These are phyloP conservation scores for Mastomys coucha DNA, from an alignment of 2,113 vertebrate genomes.

Conservation along the genomic window DNA sequence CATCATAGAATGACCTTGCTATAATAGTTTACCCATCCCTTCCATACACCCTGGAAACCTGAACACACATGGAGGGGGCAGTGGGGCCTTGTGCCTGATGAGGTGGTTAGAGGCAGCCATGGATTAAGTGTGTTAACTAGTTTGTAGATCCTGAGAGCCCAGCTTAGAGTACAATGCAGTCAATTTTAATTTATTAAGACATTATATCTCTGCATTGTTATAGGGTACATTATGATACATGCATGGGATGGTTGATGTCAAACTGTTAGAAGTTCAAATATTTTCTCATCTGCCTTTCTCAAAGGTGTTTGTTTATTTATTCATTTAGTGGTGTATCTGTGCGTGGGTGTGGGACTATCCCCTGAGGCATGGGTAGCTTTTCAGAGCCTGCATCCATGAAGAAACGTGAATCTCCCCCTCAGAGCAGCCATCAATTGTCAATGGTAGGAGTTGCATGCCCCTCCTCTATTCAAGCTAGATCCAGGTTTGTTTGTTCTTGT, in stretches of 20 bases:
- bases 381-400: not conserved
- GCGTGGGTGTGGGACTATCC: not conserved
- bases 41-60: not conserved
- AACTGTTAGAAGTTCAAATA: not conserved
- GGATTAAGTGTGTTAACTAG: not conserved
- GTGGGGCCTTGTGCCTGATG: not conserved
- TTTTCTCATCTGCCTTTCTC: not conserved
- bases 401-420: not conserved
- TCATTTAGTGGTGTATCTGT: not conserved
- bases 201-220: too few species aligned
- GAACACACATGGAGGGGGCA: not conserved
- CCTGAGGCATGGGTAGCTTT: not conserved
- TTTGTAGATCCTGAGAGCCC: too few species aligned
- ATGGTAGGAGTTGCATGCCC: not conserved
- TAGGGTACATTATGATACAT: not conserved
- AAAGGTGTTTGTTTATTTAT: not conserved
- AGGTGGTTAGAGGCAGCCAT: not conserved
- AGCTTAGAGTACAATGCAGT: not conserved
- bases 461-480: not conserved
- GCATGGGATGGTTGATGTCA: not conserved
- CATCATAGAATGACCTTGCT: not conserved
- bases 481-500: not conserved
- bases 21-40: not conserved
- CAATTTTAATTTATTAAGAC: not conserved
- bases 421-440: not conserved